These are phyloP conservation scores for Panulirus ornatus DNA, from an alignment of 1,140 invertebrate species.

Conservation along the genomic window DNA sequence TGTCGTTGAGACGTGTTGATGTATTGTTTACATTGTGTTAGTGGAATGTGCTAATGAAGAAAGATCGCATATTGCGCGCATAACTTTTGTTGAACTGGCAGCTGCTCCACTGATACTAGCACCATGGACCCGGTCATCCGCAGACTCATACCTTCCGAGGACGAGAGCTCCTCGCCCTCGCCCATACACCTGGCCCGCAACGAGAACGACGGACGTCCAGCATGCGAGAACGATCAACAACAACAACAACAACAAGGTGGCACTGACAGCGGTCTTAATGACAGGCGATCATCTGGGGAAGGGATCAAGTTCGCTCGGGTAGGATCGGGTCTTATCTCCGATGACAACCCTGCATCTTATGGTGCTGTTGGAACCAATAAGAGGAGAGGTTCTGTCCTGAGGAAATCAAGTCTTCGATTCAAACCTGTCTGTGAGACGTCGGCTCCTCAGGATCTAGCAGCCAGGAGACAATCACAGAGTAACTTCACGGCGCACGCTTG, in stretches of 20 bases:
- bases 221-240: neutral
- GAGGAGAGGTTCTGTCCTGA: constrained; percentile 2
- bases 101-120: no score
- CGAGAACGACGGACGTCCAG: neutral
- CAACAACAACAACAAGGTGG: neutral
- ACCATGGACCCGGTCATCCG: constrained; percentile 22
- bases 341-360: neutral
- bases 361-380: neutral
- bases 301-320: neutral
- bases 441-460: neutral
- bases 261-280: neutral
- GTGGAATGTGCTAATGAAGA: no score
- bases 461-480: constrained; percentile 10
- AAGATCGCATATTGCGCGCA: no score
- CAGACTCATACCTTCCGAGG: neutral
- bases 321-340: neutral
- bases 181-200: neutral
- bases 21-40: no score
- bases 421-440: neutral
- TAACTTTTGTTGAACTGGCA: no score
- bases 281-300: neutral
- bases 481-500: neutral
- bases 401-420: constrained; percentile 30
- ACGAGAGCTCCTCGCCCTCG: neutral
- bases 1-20: no score